Percentiles rank a stretch among this genome's conserved stretches.
These are phyloP conservation scores for Ataeniobius toweri DNA, from an alignment of 2,797 vertebrate genomes.

Conservation along the genomic window DNA sequence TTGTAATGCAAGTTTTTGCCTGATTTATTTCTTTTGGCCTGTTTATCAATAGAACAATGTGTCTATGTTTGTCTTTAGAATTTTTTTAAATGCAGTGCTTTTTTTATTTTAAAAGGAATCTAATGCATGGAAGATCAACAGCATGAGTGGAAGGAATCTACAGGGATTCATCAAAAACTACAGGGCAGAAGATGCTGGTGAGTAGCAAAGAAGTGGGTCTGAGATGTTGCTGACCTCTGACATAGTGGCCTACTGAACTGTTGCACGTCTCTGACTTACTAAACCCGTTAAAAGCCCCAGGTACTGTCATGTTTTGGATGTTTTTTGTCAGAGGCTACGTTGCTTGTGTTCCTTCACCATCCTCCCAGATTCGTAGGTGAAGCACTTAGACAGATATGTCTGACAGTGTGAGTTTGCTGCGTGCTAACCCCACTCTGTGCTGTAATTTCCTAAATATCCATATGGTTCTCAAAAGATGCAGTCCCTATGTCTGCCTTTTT, in stretches of 20 bases:
- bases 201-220: slow-evolving; percentile 35
- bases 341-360: slow-evolving; percentile 70
- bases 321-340: slow-evolving; percentile 43
- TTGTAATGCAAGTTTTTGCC: neutral
- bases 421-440: slow-evolving; percentile 15
- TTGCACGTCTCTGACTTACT: neutral
- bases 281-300: slow-evolving; percentile 38
- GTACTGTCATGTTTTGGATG: slow-evolving; percentile 45
- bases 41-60: neutral
- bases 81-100: neutral
- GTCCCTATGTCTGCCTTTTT: slow-evolving; percentile 33
- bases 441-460: slow-evolving; percentile 39
- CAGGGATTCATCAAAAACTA: slow-evolving; percentile 61
- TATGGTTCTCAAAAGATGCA: slow-evolving; percentile 23
- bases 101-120: slow-evolving; percentile 25
- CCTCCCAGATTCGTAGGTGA: slow-evolving; percentile 54
- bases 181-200: slow-evolving; percentile 79
- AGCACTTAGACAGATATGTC: slow-evolving; percentile 34
- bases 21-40: neutral
- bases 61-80: neutral
- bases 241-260: slow-evolving; percentile 23
- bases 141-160: slow-evolving; percentile 74
- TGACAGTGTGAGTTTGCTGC: slow-evolving; percentile 36
- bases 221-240: slow-evolving; percentile 34
- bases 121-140: slow-evolving; percentile 42